Evolutionary conservation across 2,888 invertebrate genomes (phyloP).

Genomic region (Athrips mouffetella): DNA sequence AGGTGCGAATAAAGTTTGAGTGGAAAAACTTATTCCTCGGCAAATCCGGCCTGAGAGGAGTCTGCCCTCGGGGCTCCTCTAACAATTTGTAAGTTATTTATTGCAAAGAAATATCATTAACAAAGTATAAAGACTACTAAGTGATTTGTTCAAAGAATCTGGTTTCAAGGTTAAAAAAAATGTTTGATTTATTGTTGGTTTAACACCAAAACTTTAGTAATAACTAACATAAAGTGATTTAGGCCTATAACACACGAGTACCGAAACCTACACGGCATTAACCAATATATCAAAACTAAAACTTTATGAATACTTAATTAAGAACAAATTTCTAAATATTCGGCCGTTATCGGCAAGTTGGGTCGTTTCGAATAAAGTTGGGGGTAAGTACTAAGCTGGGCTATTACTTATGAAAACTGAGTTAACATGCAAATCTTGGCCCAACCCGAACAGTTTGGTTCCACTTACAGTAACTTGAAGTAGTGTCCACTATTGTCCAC

Average conservation of each 20-base stretch:
- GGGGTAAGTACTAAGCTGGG: conserved; percentile 59
- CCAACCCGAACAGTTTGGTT: conserved; percentile 34
- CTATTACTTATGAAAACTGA: conserved; percentile 66
- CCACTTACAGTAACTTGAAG: conserved; percentile 7
- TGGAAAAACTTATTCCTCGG: conserved; percentile 70
- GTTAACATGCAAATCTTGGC: conserved; percentile 71
- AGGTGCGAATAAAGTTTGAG: conserved; percentile 77
- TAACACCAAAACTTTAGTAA: no score
- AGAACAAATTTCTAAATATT: conserved; percentile 35
- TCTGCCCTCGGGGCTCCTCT: conserved; percentile 66
- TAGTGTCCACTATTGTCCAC: background rate
- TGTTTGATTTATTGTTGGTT: no score
- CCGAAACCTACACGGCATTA: no score
- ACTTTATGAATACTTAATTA: no score
- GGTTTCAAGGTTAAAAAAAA: no score
- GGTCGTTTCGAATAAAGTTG: conserved; percentile 52
- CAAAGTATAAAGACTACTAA: no score
- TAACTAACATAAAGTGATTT: no score
- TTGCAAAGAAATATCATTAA: conserved; percentile 73
- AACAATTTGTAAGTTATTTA: conserved; percentile 77
- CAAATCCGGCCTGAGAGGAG: conserved; percentile 55
- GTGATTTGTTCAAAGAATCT: no score
- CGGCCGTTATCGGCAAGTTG: conserved; percentile 53
- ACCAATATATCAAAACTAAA: no score
- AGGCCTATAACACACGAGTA: no score